Base-by-base conservation (phyloP, 2,797 vertebrate genomes). In the Alca torda region DNA sequence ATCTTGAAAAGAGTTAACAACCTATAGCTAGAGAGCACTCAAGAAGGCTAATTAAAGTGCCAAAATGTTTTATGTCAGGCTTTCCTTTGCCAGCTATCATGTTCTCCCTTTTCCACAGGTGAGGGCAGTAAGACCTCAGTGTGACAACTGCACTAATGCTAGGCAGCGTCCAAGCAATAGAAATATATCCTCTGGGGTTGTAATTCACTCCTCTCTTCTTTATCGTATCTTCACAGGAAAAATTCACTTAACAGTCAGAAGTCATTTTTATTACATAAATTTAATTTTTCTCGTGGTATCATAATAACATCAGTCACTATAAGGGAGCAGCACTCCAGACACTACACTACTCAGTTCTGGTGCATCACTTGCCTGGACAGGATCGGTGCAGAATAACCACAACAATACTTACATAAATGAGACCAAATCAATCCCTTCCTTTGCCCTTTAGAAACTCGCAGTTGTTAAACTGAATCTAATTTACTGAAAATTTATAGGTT, bases 11-110 rank as follows among this genome's bases (percentile, higher is more conserved):
- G 21, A 74, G 17, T 68, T 77, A 94, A 82, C 64, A 60, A 92
- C 23, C 35, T 87, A 23, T 7, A 74, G 51, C 16, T 68, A n/a
- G 48, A 26, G 48, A 88, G 65, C 46, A 51, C 69, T 75, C 50
- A 67, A n/a, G 57, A 89, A 56, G 33, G n/a, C 73, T 60, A 94
- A 96, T 86, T 87, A 86, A 86, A 88, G 31, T 65, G 56, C 45
- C 76, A 81, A 51, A 85, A 74, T 91, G 16, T 45, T 93, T 93
- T 72, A 87, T 91, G 56, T 60, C 48, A 76, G 37, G 18, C 43
- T 77, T 95, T 80, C 19, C 50, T 87, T 86, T 81, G 61, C 70
- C 90, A 4, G 2, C 28, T 73, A n/a, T 68, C 25, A 2, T 24
- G 14, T 64, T 77, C 70, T 84, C 41, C 16, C 14, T 82, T 74